phyloP scores from a whole-genome alignment of 2,888 invertebrate species.

The Rutpela maculata region DNA sequence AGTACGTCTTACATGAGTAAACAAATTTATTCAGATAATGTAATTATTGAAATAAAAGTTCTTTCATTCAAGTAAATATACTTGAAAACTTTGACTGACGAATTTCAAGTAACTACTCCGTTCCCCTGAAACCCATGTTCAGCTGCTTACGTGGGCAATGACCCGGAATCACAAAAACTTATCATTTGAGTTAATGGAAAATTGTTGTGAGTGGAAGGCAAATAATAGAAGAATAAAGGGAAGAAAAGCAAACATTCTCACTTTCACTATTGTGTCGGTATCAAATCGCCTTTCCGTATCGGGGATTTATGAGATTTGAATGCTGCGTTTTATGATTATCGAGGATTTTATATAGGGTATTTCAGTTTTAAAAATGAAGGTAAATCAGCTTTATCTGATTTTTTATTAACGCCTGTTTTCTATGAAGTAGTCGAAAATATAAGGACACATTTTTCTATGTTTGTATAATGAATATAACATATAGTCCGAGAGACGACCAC shows the following conservation, averaged over 20 bases:
- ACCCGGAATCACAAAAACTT: conserved; percentile 13
- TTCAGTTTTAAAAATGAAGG: conserved; percentile 9
- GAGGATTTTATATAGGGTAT: background rate
- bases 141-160: conserved; percentile 14
- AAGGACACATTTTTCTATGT: background rate
- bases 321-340: conserved; percentile 29
- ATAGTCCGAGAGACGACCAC: no score
- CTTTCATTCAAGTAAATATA: background rate
- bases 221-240: conserved; percentile 34
- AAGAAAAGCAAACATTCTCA: conserved; percentile 32
- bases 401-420: background rate
- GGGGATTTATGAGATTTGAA: conserved; percentile 30
- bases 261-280: conserved; percentile 26
- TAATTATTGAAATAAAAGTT: background rate
- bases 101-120: background rate
- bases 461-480: background rate
- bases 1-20: background rate
- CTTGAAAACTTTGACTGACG: background rate
- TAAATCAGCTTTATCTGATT: conserved; percentile 2
- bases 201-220: conserved; percentile 30
- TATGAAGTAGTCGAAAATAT: background rate
- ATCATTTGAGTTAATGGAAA: conserved; percentile 38
- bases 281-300: conserved; percentile 29
- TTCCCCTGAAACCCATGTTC: conserved; percentile 23
- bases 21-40: background rate